phyloP scores from a whole-genome alignment of 2,797 vertebrate species.

The Hapalemur alaotrensis region DNA sequence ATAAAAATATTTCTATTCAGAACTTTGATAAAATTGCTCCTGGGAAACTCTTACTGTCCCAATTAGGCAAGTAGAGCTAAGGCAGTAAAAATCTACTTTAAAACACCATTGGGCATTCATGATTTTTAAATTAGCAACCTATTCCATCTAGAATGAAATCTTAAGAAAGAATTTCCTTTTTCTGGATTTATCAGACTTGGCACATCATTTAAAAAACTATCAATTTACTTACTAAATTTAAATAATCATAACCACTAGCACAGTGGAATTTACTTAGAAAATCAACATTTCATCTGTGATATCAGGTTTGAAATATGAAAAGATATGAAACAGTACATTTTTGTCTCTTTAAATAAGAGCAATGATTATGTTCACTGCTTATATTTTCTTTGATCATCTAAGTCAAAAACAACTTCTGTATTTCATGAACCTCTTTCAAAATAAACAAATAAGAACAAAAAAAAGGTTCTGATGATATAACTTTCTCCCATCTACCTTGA shows the following conservation, averaged over 20 bases:
- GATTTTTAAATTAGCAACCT: conserved; percentile 1
- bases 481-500: not conserved
- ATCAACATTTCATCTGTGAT: conserved; percentile 3
- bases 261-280: not conserved
- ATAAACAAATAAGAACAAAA: not conserved
- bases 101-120: not conserved
- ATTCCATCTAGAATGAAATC: not conserved
- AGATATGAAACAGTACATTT: not conserved
- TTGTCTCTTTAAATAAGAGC: not conserved
- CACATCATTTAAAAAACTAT: not conserved
- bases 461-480: not conserved
- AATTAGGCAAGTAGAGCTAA: not conserved
- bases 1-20: not conserved
- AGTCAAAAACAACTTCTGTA: not conserved
- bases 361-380: not conserved
- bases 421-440: not conserved
- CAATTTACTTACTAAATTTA: not conserved
- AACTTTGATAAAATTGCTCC: not conserved
- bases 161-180: not conserved
- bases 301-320: not conserved
- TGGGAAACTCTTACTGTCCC: not conserved
- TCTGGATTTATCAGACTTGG: not conserved
- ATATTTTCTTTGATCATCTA: not conserved
- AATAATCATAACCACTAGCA: not conserved
- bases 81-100: not conserved